Base-by-base conservation (phyloP, 2,797 vertebrate genomes). In the Phrynocephalus guinanensis region DNA sequence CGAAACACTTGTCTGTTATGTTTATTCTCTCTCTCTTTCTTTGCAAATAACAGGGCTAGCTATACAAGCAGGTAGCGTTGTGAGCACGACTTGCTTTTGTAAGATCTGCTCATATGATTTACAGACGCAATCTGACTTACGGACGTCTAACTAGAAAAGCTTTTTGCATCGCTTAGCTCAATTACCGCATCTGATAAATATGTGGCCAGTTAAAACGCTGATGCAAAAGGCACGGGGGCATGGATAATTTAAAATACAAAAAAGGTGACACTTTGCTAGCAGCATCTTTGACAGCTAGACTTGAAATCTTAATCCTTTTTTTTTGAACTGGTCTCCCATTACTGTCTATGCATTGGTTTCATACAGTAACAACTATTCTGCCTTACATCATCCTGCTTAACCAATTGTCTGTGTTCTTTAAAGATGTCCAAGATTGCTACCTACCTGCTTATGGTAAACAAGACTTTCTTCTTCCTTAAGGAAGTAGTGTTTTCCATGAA, bases 321-420 rank as follows among this genome's bases (percentile, higher is more conserved):
- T 63, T 30, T 70, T 70, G 15, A 44, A 71, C 20, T 83, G 18
- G 26, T 33, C 73, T 60, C 26, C 18, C 63, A 26, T 26, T 15
- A 24, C 15, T 84, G 7, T 79, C 72, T 38, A 3, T 44, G 11
- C 76, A 20, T n/a, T 22, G 56, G 5, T 48, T 68, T 68, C 48
- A 30, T 76, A 15, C 5, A 60, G 88, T 63, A 90, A 87, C 15
- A 75, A 50, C 60, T 80, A 67, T 24, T n/a, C 20, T 3, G 60
- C 66, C 82, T 90, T 90, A 85, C 89, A 87, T 87, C 89, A 90
- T 78, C 82, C 78, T 50, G 30, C 10, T 10, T 8, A 56, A 70
- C 33, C 24, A 70, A n/a, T 56, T 72, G 28, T 77, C 33, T 50
- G 11, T 33, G 28, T 33, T 38, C 71, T 78, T 70, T 50, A 11